Evolutionary conservation across 1,140 invertebrate species (phyloP), one percentile per base, ranked within the genome.

Genomic region (Ladona fulva): DNA sequence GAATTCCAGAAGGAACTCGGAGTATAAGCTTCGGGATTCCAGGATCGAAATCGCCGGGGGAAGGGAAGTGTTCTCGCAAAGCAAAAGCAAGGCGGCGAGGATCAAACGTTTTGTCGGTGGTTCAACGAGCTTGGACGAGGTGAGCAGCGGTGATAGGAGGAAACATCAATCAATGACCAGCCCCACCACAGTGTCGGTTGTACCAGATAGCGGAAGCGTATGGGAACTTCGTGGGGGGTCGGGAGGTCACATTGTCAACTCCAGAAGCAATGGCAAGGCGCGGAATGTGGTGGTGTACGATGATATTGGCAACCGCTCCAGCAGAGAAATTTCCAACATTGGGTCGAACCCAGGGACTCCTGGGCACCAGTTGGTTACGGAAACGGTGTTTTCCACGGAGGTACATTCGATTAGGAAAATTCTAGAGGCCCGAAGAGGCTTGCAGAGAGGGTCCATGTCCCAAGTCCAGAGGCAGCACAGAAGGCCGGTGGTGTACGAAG

Each of bases 31-130:
- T 66, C 79, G 83, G n/a, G 85, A 86, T 78, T 89, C 83, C 85
- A 93, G 93, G 85, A 94, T 94, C 84, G 93, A 95, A 88, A 94
- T 95, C 84, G 94, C 93, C 73, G 94, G 94, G 80, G 94, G 94
- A 77, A 87, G 93, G 77, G 93, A 95, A 86, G 88, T 95, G 74
- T 95, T 93, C 84, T 94, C 93, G 44, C 92, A 94, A 83, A 94
- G 92, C 84, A 86, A 93, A 81, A 92, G 90, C 82, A 93, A 94
- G 87, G 91, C 92, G 75, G 89, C 90, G 76, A 87, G 92, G 80
- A 93, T 93, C 84, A 87, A 91, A 80, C 87, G 91, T 74, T 90
- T 89, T 82, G 87, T 87, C 80, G 87, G 88, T 16, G 86, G 87
- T 24, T 25, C 77, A 24, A 42, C 75, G 24, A 73, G 22, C 73